These are phyloP conservation scores for Orussus abietinus DNA, from an alignment of 1,140 invertebrate species.

Conservation along the genomic window DNA sequence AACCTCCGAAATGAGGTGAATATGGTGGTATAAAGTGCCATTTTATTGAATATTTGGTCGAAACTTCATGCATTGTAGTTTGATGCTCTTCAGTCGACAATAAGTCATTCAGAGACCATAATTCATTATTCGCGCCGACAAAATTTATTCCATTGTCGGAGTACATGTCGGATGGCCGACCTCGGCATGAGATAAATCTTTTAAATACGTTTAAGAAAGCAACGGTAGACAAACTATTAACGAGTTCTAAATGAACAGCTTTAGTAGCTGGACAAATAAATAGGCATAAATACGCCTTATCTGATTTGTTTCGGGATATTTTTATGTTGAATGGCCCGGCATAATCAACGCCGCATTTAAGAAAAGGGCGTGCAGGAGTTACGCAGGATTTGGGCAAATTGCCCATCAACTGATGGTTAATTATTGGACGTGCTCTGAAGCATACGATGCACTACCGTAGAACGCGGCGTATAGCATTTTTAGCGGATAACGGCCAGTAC, in stretches of 20 bases:
- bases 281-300: constrained; percentile 21
- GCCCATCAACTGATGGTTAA: constrained; percentile 31
- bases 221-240: constrained; percentile 26
- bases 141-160: constrained; percentile 38
- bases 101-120: not conserved
- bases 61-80: not conserved
- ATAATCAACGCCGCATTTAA: constrained; percentile 28
- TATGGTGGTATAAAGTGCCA: no score
- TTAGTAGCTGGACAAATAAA: constrained; percentile 27
- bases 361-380: constrained; percentile 25
- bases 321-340: constrained; percentile 30
- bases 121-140: constrained; percentile 17
- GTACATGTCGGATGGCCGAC: constrained; percentile 19
- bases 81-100: no score
- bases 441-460: constrained; percentile 24
- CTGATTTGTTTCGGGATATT: constrained; percentile 8
- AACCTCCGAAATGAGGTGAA: constrained; percentile 33
- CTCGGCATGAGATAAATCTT: constrained; percentile 32
- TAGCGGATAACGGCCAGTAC: constrained; percentile 19
- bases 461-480: constrained; percentile 19
- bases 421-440: constrained; percentile 3
- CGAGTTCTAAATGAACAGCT: constrained; percentile 27
- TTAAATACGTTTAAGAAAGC: constrained; percentile 32
- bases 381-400: constrained; percentile 31
- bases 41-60: not conserved